phyloP scores from a whole-genome alignment of 2,888 invertebrate genomes.

The Keiferia lycopersicella region DNA sequence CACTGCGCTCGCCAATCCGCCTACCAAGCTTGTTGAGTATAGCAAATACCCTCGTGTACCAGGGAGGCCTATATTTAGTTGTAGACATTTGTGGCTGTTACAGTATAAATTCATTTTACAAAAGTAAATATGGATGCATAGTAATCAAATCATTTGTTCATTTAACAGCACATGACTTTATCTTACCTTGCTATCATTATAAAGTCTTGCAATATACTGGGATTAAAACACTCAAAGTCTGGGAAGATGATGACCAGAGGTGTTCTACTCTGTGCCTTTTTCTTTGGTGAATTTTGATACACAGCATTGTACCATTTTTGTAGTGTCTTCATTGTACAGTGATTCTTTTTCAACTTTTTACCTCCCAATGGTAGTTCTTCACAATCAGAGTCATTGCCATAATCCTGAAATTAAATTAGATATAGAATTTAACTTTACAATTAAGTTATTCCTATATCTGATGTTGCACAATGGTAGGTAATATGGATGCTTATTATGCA shows the following conservation, averaged over 20 bases:
- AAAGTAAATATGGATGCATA: no score
- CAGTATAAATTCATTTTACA: no score
- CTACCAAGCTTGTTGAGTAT: no score
- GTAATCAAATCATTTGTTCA: no score
- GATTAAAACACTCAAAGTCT: constrained; percentile 92
- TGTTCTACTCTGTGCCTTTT: constrained; percentile 48
- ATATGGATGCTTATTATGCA: no score
- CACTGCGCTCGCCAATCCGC: no score
- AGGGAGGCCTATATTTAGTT: no score
- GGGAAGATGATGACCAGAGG: constrained; percentile 89
- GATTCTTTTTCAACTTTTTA: constrained; percentile 80
- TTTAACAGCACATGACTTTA: no score
- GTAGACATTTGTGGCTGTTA: no score
- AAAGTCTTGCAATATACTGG: constrained; percentile 89
- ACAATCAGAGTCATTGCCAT: constrained; percentile 29
- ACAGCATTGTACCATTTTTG: constrained; percentile 81
- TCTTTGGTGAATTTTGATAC: constrained; percentile 54
- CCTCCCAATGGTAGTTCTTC: constrained; percentile 34
- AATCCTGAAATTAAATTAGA: constrained; percentile 46
- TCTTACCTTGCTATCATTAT: constrained; percentile 88
- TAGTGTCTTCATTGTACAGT: constrained; percentile 84
- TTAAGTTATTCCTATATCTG: no score
- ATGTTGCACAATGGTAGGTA: no score
- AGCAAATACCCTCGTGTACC: no score
- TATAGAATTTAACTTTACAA: neutral